phyloP scores from a whole-genome alignment of 2,797 vertebrate genomes.

The Cryptoprocta ferox region DNA sequence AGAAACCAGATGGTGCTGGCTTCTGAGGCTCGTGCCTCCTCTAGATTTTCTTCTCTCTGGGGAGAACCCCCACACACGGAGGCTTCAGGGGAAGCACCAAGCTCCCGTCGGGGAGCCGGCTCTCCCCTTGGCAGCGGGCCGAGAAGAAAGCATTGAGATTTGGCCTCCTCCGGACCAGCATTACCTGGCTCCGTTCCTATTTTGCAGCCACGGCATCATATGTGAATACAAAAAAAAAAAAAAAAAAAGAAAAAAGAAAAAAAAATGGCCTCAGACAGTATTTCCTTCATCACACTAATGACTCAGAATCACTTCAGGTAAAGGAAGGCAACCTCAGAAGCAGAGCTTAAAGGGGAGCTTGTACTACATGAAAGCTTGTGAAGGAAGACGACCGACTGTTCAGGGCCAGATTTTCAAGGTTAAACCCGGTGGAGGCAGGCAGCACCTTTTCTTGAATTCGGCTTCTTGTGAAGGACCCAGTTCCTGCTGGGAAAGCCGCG shows the following conservation, averaged over 20 bases:
- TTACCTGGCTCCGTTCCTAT: conserved; percentile 86
- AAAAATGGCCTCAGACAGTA: conserved; percentile 83
- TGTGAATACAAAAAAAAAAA: conserved; percentile 75
- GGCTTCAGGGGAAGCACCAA: conserved; percentile 79
- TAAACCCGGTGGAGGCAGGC: conserved; percentile 47
- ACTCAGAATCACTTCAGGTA: conserved; percentile 79
- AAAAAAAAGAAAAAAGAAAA: not conserved
- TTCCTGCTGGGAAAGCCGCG: not conserved
- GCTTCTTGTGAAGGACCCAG: not conserved
- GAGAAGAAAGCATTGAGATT: not conserved
- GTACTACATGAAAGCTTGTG: not conserved
- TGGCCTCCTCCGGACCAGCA: conserved; percentile 54
- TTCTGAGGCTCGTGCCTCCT: not conserved
- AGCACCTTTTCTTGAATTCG: not conserved
- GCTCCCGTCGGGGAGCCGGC: not conserved
- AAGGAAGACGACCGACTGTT: conserved; percentile 25
- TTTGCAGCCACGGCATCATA: conserved; percentile 87
- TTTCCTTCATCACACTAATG: conserved; percentile 85
- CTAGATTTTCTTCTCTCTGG: conserved; percentile 26
- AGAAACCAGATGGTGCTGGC: conserved; percentile 31
- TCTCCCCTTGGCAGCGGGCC: conserved; percentile 21
- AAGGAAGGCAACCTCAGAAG: conserved; percentile 82
- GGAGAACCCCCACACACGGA: conserved; percentile 72
- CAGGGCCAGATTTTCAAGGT: conserved; percentile 32
- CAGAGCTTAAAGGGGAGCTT: conserved; percentile 82